These are phyloP conservation scores for Brachyptera putata DNA, from an alignment of 2,888 invertebrate genomes.

Conservation along the genomic window DNA sequence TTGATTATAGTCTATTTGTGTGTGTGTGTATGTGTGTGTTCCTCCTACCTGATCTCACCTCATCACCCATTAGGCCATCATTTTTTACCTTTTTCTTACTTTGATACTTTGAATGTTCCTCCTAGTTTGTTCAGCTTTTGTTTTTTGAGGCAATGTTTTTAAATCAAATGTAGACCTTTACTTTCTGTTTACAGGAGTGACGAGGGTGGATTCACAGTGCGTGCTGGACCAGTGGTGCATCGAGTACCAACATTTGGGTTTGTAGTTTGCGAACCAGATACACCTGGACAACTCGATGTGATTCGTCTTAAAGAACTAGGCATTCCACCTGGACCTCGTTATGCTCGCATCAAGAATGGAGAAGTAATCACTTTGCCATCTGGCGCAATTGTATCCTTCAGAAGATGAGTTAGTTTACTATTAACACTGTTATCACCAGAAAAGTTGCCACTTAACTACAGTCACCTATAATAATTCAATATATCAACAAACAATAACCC, in stretches of 20 bases:
- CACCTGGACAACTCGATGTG: conserved; percentile 42
- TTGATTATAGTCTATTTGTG: too few species aligned
- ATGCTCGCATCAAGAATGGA: conserved; percentile 42
- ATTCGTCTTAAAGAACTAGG: conserved; percentile 39
- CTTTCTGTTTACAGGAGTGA: conserved; percentile 37
- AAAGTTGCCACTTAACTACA: too few species aligned
- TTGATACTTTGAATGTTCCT: too few species aligned
- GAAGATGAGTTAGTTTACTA: too few species aligned
- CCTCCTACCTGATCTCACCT: too few species aligned
- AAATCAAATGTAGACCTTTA: background rate
- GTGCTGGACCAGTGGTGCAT: conserved; percentile 43
- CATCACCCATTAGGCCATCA: too few species aligned
- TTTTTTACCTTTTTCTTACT: too few species aligned
- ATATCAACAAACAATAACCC: background rate
- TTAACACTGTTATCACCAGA: too few species aligned
- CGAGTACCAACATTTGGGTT: conserved; percentile 45
- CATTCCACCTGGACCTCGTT: conserved; percentile 42
- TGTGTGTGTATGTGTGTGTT: too few species aligned
- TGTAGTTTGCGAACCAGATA: conserved; percentile 40
- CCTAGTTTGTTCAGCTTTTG: too few species aligned
- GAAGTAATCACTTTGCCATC: conserved; percentile 39
- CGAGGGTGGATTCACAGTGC: conserved; percentile 38
- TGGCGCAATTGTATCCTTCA: conserved; percentile 39
- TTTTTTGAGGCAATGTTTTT: too few species aligned
- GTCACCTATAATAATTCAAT: background rate